A percentile compares a stretch with the other conserved stretches of the same genome.
Evolutionary conservation across 2,113 vertebrate genomes (phyloP).

Genomic region (Pollachius pollachius): DNA sequence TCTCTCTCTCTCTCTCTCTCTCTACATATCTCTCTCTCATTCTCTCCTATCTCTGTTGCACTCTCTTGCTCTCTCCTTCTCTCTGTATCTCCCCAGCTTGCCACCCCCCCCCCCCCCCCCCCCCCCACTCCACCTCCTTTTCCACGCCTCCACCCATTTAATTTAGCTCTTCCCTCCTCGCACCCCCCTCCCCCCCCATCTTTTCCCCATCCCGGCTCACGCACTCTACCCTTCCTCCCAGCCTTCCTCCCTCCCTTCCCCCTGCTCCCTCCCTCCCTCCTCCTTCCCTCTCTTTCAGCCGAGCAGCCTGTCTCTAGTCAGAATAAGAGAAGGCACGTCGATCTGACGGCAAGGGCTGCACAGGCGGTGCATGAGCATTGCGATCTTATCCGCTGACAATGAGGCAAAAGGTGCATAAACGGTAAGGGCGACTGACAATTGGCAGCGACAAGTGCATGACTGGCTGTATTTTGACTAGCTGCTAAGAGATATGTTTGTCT

Average conservation of each 20-base stretch:
- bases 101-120: conserved; percentile 7
- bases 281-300: conserved; percentile 41
- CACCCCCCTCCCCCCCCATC: conserved; percentile 40
- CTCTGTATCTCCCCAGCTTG: neutral
- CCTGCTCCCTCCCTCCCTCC: conserved; percentile 22
- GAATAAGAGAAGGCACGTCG: conserved; percentile 56
- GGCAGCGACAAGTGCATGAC: conserved; percentile 38
- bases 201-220: neutral
- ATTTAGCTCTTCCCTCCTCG: conserved; percentile 34
- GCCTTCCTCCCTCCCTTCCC: conserved; percentile 45
- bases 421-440: conserved; percentile 54
- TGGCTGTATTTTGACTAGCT: conserved; percentile 26
- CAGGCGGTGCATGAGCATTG: conserved; percentile 52
- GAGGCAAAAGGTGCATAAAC: conserved; percentile 68
- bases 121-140: neutral
- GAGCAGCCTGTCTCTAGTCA: conserved; percentile 64
- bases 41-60: conserved; percentile 3
- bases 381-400: conserved; percentile 68
- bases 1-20: neutral
- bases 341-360: conserved; percentile 52
- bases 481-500: conserved; percentile 31
- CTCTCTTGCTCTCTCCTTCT: neutral
- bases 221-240: conserved; percentile 50
- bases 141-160: no score
- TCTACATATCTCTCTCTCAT: neutral